These are phyloP conservation scores for Troglohyphantes excavatus DNA, from an alignment of 2,888 invertebrate species.

Conservation along the genomic window DNA sequence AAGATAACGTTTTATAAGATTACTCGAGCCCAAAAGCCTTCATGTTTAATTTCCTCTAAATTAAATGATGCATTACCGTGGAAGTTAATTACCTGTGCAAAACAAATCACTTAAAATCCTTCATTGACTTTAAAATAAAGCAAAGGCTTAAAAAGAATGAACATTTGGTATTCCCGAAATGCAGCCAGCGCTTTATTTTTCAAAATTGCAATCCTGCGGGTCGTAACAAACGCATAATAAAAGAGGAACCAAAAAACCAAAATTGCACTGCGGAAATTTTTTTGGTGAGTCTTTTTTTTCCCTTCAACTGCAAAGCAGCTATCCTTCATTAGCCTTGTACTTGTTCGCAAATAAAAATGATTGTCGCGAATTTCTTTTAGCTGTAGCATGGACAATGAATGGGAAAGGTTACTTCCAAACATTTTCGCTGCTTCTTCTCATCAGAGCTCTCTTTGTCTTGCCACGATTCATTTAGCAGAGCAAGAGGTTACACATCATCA, in stretches of 20 bases:
- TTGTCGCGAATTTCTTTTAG: slow-evolving; percentile 76
- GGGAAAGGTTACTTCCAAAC: slow-evolving; percentile 77
- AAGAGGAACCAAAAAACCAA: slow-evolving; percentile 60
- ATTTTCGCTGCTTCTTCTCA: slow-evolving; percentile 76
- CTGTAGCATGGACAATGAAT: slow-evolving; percentile 75
- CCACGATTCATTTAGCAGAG: slow-evolving; percentile 78
- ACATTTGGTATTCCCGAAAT: slow-evolving; percentile 64
- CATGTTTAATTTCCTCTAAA: slow-evolving; percentile 72
- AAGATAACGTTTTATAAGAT: slow-evolving; percentile 71
- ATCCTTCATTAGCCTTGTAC: slow-evolving; percentile 77
- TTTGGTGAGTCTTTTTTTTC: slow-evolving; percentile 32
- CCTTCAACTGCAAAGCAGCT: slow-evolving; percentile 57
- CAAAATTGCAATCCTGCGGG: slow-evolving; percentile 74
- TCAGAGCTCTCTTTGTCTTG: slow-evolving; percentile 77
- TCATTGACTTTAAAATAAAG: slow-evolving; percentile 78
- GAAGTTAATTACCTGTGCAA: slow-evolving; percentile 78
- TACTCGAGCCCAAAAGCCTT: slow-evolving; percentile 60
- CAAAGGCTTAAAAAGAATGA: slow-evolving; percentile 41
- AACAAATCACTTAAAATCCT: slow-evolving; percentile 77
- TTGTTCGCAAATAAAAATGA: slow-evolving; percentile 77
- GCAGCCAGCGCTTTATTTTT: slow-evolving; percentile 74
- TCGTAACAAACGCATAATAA: slow-evolving; percentile 72
- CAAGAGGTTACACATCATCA: slow-evolving; percentile 79
- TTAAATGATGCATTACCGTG: slow-evolving; percentile 73
- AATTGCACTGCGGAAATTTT: slow-evolving; percentile 52